phyloP scores from a whole-genome alignment of 2,888 invertebrate genomes.

The Rhorus exstirpatorius region DNA sequence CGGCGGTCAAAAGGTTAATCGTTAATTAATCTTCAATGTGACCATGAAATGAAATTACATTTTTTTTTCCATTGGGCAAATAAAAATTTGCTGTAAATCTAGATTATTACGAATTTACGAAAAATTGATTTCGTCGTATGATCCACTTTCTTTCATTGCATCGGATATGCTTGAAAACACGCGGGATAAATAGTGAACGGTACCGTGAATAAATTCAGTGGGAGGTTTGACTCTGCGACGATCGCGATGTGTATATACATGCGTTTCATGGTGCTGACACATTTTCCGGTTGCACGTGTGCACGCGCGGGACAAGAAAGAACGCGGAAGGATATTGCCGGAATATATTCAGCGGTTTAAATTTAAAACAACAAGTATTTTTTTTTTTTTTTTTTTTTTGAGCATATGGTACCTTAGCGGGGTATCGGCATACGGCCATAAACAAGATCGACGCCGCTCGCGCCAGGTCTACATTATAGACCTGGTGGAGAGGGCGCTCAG shows the following conservation, averaged over 20 bases:
- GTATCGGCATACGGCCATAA: slow-evolving; percentile 82
- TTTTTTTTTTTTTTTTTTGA: too few relatives aligned
- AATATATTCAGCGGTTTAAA: slow-evolving; percentile 75
- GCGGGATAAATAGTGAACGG: neutral
- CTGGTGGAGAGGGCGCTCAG: slow-evolving; percentile 56
- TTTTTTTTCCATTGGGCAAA: too few relatives aligned
- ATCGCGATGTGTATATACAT: neutral
- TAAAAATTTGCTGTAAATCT: too few relatives aligned
- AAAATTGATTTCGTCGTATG: neutral
- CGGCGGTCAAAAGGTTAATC: too few relatives aligned
- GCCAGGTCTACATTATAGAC: slow-evolving; percentile 77
- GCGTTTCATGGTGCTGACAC: slow-evolving; percentile 41
- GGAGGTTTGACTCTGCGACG: neutral
- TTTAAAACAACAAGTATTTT: slow-evolving; percentile 83
- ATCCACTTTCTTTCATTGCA: too few relatives aligned
- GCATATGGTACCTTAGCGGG: slow-evolving; percentile 79
- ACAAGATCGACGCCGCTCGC: slow-evolving; percentile 79
- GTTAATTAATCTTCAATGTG: too few relatives aligned
- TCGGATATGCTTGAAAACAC: too few relatives aligned
- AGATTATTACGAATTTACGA: neutral
- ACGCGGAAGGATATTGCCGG: slow-evolving; percentile 25
- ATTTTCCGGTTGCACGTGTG: slow-evolving; percentile 71
- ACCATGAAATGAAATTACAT: too few relatives aligned
- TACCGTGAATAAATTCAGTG: slow-evolving; percentile 14
- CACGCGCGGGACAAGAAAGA: slow-evolving; percentile 62